Conservation (phyloP, 2,113 vertebrate genomes). For the mouse (Mus musculus) region GRCm39 chr6:3493001-3493500, state of each 20-base stretch:
- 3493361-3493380: neutral
- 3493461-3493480: neutral
- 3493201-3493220: constrained; percentile 8
- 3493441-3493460: neutral
- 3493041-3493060: neutral
- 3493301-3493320: constrained; percentile 20
- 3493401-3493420: constrained; percentile 29
- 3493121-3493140: constrained; percentile 30
- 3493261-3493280: no score
- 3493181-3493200: neutral
- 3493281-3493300: neutral
- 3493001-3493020: neutral
- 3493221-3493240: no score
- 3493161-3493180: constrained; percentile 51
- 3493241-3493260: neutral
- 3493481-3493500: constrained; percentile 10
- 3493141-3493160: constrained; percentile 24
- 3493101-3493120: constrained; percentile 49
- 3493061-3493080: neutral
- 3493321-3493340: neutral
- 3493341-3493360: constrained; percentile 30
- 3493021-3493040: constrained; percentile 4
- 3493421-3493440: neutral
- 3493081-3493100: constrained; percentile 13
- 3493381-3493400: neutral